These are phyloP conservation scores for Emydura subglobosa DNA, from an alignment of 2,113 vertebrate genomes.

Conservation along the genomic window DNA sequence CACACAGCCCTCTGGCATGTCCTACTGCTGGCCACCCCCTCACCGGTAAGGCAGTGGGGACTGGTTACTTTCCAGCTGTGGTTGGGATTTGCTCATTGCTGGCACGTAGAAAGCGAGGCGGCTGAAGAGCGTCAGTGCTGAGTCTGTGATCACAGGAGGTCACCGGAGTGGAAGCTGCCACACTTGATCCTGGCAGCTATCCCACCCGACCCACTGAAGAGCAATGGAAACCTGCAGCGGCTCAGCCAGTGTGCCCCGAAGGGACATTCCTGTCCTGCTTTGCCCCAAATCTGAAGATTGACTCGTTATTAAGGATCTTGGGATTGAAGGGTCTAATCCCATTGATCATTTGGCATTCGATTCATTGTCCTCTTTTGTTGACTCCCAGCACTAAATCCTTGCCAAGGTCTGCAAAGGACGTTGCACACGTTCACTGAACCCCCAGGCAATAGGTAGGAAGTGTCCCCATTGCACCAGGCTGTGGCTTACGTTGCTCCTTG, in stretches of 20 bases:
- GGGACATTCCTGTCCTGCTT: rapidly evolving
- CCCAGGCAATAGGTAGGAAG: background rate
- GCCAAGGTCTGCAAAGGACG: background rate
- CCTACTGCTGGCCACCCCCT: background rate
- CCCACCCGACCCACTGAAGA: background rate
- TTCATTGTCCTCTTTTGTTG: background rate
- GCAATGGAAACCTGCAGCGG: background rate
- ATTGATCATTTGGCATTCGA: rapidly evolving
- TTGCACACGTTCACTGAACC: background rate
- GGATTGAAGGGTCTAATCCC: background rate
- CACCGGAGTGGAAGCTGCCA: background rate
- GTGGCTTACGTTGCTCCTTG: background rate
- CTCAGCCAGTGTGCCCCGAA: rapidly evolving
- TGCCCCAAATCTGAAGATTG: rapidly evolving
- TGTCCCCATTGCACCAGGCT: background rate
- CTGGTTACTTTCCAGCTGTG: background rate
- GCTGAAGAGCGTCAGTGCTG: background rate
- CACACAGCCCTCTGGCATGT: background rate
- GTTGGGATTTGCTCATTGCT: background rate
- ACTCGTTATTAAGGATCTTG: rapidly evolving
- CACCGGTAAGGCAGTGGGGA: background rate
- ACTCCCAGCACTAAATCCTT: background rate
- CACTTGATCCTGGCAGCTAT: background rate
- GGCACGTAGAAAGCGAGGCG: too few relatives aligned
- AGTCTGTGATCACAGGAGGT: background rate